Evolutionary conservation across 2,888 invertebrate species (phyloP).

Genomic region (Phyto melanocephala): DNA sequence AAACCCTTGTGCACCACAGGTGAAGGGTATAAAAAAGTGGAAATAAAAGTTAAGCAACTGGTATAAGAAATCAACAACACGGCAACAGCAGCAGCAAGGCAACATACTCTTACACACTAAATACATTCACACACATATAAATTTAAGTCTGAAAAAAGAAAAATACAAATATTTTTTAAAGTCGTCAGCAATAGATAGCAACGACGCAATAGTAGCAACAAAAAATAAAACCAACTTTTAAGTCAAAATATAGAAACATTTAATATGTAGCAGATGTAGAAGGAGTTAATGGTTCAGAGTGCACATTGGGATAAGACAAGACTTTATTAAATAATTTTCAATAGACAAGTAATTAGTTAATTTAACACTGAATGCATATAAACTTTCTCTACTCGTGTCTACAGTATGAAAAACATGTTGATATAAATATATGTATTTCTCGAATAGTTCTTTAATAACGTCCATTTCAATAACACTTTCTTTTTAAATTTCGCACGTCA

Average conservation of each 20-base stretch:
- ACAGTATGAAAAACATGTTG: too few species aligned
- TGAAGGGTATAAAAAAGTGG: too few species aligned
- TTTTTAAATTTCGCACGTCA: too few species aligned
- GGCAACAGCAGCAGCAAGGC: constrained; percentile 23
- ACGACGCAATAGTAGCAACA: not conserved
- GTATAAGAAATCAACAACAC: constrained; percentile 52
- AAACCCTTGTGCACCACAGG: too few species aligned
- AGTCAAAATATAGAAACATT: not conserved
- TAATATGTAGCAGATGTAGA: not conserved
- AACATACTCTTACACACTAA: not conserved
- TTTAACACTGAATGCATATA: too few species aligned
- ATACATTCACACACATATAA: not conserved
- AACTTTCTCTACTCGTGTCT: too few species aligned
- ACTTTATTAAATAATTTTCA: too few species aligned
- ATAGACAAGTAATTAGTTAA: too few species aligned
- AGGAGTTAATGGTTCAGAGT: not conserved
- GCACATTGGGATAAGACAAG: too few species aligned
- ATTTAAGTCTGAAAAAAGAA: not conserved
- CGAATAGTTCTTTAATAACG: too few species aligned
- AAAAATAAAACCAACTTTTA: not conserved
- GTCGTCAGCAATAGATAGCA: constrained; percentile 5
- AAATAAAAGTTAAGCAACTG: constrained; percentile 35
- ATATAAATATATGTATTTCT: too few species aligned
- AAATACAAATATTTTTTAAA: not conserved
- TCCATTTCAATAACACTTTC: too few species aligned